Base-by-base conservation (phyloP, 64 coral and sea anemone species). In the Montipora cactus region DNA sequence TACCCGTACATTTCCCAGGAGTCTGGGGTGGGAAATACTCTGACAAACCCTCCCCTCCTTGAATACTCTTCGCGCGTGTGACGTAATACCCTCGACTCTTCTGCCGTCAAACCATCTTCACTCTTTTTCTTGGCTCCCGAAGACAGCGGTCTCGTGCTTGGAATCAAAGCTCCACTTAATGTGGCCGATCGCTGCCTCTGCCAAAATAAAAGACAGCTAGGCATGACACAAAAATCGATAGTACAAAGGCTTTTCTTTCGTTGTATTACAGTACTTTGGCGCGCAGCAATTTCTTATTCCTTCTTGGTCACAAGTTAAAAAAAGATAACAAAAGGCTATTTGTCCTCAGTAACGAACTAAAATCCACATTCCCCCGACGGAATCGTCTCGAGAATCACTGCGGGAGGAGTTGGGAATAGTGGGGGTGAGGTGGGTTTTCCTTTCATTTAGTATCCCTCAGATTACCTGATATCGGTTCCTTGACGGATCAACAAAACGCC, bases 1-100 rank as follows among this genome's bases (percentile, higher is more conserved):
- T 80, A 99, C 98, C 98, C 92, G 44, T 99, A 96, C 25, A 94
- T 53, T 84, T 99, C 98, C 89, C 98, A 96, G 19, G 98, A 96
- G 21, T 93, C 94, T 47, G 98, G 91, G 3, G 98, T 87, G 16
- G 98, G 98, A 74, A 99, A 99, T 8, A 99, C 96, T 59, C 98
- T 58, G 18, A 96, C 98, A 55, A 96, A 99, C 47, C 94, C 92
- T 64, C 98, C 98, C 2, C 98, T 70, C 80, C 98, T 92, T 5
- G 37, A 87, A 11, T 92, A 90, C 74, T 99, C 98, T 13, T 99
- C 98, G 2, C 79, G 94, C 1, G 98, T 94, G 6, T 92, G 89
- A 64, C 95, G 92, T 53, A 99, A 59, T 21, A 96, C 70, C 70
- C 92, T 94, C 37, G 79, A 81, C 58, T 99, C 98, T 11, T 99